Evolutionary conservation across 2,888 invertebrate genomes (phyloP).

Genomic region (Pristionchus entomophagus): DNA sequence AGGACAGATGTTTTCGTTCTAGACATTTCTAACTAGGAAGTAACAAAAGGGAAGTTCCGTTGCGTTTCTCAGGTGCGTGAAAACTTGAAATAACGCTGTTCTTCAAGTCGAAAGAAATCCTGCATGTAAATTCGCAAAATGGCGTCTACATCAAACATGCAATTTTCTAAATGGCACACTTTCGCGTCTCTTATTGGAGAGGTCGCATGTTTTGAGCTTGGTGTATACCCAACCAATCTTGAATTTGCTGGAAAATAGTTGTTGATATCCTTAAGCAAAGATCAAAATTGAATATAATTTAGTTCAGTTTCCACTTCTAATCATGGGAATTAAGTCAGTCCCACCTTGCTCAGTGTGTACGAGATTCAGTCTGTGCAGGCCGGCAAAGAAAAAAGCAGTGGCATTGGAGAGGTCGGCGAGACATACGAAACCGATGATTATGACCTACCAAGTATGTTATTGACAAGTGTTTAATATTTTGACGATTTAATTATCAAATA

Average conservation of each 20-base stretch:
- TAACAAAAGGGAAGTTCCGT: too few relatives aligned
- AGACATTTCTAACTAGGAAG: not conserved
- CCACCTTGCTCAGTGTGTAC: not conserved
- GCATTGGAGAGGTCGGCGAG: conserved; percentile 46
- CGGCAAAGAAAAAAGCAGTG: conserved; percentile 42
- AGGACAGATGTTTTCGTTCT: not conserved
- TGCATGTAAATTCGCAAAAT: not conserved
- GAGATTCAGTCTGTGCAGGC: conserved; percentile 32
- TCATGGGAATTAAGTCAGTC: too few relatives aligned
- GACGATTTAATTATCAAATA: too few relatives aligned
- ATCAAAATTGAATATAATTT: too few relatives aligned
- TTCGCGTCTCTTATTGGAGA: not conserved
- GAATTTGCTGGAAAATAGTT: too few relatives aligned
- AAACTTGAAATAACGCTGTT: not conserved
- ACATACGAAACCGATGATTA: conserved; percentile 43
- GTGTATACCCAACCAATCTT: too few relatives aligned
- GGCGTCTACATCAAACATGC: not conserved
- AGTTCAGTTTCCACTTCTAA: too few relatives aligned
- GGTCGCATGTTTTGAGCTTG: too few relatives aligned
- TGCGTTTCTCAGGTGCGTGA: not conserved
- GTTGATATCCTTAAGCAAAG: too few relatives aligned
- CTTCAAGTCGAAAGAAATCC: not conserved
- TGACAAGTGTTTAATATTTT: too few relatives aligned
- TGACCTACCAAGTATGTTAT: not conserved
- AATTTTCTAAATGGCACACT: not conserved